Evolutionary conservation across 1,140 invertebrate genomes (phyloP).

Genomic region (Bombyx mori): DNA sequence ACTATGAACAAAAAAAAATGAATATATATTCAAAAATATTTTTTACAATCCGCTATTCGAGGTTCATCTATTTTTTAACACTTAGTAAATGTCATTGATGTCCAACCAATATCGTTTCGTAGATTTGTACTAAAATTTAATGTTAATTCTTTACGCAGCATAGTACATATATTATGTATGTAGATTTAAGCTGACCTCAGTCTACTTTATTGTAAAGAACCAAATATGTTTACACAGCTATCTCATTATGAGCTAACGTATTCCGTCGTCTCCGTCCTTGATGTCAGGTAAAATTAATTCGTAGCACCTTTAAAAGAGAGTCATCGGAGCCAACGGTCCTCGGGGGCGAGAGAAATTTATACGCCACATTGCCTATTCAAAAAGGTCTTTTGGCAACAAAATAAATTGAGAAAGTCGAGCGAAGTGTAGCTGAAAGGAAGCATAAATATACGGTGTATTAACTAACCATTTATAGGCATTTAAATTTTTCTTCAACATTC

Average conservation of each 20-base stretch:
- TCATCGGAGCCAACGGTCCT: constrained; percentile 28
- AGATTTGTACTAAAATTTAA: no score
- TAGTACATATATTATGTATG: constrained; percentile 4
- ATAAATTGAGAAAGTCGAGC: constrained; percentile 44
- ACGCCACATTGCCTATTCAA: constrained; percentile 62
- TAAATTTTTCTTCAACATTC: not conserved
- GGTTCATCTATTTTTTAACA: no score
- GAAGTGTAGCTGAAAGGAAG: constrained; percentile 19
- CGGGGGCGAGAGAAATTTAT: constrained; percentile 47
- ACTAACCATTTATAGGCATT: not conserved
- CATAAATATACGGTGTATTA: constrained; percentile 18
- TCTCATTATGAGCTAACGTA: constrained; percentile 31
- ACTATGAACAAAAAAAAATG: no score
- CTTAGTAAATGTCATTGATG: no score
- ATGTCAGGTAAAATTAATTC: constrained; percentile 58
- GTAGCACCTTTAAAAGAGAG: constrained; percentile 50
- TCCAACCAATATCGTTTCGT: no score
- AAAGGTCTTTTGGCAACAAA: constrained; percentile 51
- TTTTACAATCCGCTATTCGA: no score
- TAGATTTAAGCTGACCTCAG: constrained; percentile 13
- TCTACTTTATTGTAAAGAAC: constrained; percentile 15
- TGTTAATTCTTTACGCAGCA: no score
- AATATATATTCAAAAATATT: no score
- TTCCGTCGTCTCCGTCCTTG: constrained; percentile 29
- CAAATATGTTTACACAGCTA: constrained; percentile 23